phyloP scores from a whole-genome alignment of 2,113 vertebrate genomes.

The Apus apus region DNA sequence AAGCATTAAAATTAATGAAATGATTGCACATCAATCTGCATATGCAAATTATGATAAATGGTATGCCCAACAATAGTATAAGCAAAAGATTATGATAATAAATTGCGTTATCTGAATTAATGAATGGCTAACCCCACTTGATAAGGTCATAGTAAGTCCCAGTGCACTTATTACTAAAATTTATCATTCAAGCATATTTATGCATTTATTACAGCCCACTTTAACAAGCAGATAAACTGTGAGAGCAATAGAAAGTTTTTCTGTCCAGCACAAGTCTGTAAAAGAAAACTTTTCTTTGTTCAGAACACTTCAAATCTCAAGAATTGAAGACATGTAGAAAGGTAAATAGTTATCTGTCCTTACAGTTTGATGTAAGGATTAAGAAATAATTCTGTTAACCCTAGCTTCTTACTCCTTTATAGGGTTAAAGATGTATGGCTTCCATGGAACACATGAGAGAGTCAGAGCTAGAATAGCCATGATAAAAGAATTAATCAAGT shows the following conservation, averaged over 20 bases:
- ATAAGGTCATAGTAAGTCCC: constrained; percentile 66
- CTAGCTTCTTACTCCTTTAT: background rate
- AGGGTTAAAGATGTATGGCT: background rate
- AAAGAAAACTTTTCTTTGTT: background rate
- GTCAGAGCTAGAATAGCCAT: background rate
- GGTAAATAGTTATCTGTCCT: background rate
- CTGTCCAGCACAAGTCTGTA: background rate
- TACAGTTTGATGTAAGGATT: background rate
- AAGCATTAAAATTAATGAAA: constrained; percentile 71
- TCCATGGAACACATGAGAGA: background rate
- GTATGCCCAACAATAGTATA: constrained; percentile 39
- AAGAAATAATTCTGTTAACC: background rate
- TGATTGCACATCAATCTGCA: constrained; percentile 62
- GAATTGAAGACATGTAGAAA: background rate
- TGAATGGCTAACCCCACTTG: constrained; percentile 62
- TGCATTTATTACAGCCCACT: constrained; percentile 43
- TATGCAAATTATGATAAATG: constrained; percentile 66
- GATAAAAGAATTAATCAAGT: background rate
- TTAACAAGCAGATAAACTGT: constrained; percentile 45
- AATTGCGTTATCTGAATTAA: constrained; percentile 72
- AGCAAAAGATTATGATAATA: constrained; percentile 69
- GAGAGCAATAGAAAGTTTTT: background rate
- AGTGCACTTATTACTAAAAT: constrained; percentile 52
- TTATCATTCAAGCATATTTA: constrained; percentile 49
- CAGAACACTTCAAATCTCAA: background rate